Conservation (phyloP, 2,888 invertebrate species). For the Apeira syringaria region DNA sequence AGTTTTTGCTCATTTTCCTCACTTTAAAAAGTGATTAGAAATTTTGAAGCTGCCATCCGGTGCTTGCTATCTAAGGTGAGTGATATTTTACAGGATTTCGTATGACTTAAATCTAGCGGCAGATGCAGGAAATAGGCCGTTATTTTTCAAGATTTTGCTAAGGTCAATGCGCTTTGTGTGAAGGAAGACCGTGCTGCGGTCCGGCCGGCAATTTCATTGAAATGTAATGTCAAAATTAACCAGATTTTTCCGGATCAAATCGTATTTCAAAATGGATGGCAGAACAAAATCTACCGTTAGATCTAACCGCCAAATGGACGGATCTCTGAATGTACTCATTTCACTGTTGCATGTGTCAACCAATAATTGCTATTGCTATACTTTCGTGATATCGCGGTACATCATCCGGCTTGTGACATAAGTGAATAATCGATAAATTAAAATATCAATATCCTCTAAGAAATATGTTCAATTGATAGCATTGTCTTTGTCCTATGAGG, state of each 20-base stretch:
- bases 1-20: background rate
- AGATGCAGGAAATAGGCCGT: conserved; percentile 54
- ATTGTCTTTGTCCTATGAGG: too few relatives aligned
- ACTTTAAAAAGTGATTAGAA: conserved; percentile 28
- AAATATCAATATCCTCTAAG: too few relatives aligned
- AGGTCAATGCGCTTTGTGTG: conserved; percentile 70
- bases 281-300: conserved; percentile 43
- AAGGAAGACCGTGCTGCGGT: conserved; percentile 46
- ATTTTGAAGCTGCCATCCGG: conserved; percentile 26
- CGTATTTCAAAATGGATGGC: background rate
- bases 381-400: too few relatives aligned
- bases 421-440: too few relatives aligned
- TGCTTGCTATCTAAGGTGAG: conserved; percentile 23
- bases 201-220: conserved; percentile 41
- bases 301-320: conserved; percentile 55
- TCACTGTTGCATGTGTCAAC: conserved; percentile 52
- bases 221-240: conserved; percentile 35
- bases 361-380: too few relatives aligned
- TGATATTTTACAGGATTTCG: conserved; percentile 15
- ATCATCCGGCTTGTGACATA: too few relatives aligned
- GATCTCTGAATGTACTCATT: conserved; percentile 42
- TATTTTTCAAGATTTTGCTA: conserved; percentile 74
- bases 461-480: too few relatives aligned
- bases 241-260: conserved; percentile 40
- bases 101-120: conserved; percentile 30